A percentile compares a stretch with the other conserved stretches of the same genome.
Conservation (phyloP, 1,140 invertebrate species). For the Adelges cooleyi region DNA sequence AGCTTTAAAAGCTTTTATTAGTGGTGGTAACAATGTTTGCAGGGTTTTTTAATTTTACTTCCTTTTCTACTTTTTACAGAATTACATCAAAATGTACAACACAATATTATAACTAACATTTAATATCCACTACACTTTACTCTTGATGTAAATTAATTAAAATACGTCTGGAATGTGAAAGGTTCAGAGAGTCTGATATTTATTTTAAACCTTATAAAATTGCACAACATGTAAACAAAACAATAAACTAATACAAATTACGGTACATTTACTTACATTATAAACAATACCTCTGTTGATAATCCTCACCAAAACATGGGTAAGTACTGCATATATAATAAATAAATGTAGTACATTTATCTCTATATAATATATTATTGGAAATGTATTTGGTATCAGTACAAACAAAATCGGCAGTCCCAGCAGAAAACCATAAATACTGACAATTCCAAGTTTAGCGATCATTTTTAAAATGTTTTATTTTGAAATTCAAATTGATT, state of each 20-base stretch:
- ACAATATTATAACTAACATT: too few relatives aligned
- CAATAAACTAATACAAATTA: not conserved
- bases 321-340: not conserved
- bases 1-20: too few relatives aligned
- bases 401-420: not conserved
- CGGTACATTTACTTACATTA: not conserved
- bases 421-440: constrained; percentile 3
- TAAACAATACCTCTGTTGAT: not conserved
- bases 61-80: too few relatives aligned
- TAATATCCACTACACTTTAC: too few relatives aligned
- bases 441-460: constrained; percentile 5
- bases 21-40: too few relatives aligned
- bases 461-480: not conserved
- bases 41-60: too few relatives aligned
- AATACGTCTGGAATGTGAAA: too few relatives aligned
- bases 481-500: too few relatives aligned
- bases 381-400: not conserved
- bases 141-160: too few relatives aligned
- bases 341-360: not conserved
- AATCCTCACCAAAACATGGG: not conserved
- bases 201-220: too few relatives aligned
- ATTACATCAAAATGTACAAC: too few relatives aligned
- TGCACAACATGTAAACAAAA: not conserved
- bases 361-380: not conserved
- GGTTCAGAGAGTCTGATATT: too few relatives aligned